A percentile compares a stretch with the other conserved stretches of the same genome.
Evolutionary conservation across 2,797 vertebrate genomes (phyloP).

Genomic region (Tinamus major): DNA sequence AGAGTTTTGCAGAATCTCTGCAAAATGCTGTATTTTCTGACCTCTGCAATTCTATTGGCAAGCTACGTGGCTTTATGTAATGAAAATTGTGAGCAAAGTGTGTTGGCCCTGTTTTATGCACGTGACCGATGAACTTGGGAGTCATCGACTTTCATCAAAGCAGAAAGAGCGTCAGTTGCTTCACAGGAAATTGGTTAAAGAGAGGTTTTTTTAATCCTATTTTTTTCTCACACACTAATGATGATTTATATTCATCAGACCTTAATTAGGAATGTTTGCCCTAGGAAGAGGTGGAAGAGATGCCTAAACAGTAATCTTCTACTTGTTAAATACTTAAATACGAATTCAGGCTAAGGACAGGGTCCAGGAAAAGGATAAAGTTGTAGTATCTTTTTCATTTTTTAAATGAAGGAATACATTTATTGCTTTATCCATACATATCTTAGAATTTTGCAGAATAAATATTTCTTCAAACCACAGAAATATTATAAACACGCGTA

Average conservation of each 20-base stretch:
- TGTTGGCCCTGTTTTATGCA: constrained; percentile 27
- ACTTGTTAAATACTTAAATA: neutral
- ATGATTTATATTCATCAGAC: neutral
- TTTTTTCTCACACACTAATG: constrained; percentile 5
- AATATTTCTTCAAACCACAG: neutral
- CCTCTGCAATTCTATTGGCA: constrained; percentile 47
- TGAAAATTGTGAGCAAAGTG: constrained; percentile 46
- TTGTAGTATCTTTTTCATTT: neutral
- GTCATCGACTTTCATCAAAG: constrained; percentile 51
- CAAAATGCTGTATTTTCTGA: neutral
- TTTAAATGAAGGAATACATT: neutral
- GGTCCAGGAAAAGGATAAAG: constrained; percentile 1
- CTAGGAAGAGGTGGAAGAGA: neutral
- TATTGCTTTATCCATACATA: neutral
- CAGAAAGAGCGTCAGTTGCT: neutral
- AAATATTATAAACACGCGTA: neutral
- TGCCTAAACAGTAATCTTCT: neutral
- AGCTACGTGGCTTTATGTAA: constrained; percentile 30
- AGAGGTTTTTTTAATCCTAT: neutral
- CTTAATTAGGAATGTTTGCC: neutral
- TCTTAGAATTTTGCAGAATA: neutral
- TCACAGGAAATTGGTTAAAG: neutral
- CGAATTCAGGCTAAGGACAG: neutral
- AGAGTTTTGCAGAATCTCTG: constrained; percentile 13
- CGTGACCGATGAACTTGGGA: constrained; percentile 50